These are phyloP conservation scores for Ictalurus furcatus DNA, from an alignment of 2,113 vertebrate species.

Conservation along the genomic window DNA sequence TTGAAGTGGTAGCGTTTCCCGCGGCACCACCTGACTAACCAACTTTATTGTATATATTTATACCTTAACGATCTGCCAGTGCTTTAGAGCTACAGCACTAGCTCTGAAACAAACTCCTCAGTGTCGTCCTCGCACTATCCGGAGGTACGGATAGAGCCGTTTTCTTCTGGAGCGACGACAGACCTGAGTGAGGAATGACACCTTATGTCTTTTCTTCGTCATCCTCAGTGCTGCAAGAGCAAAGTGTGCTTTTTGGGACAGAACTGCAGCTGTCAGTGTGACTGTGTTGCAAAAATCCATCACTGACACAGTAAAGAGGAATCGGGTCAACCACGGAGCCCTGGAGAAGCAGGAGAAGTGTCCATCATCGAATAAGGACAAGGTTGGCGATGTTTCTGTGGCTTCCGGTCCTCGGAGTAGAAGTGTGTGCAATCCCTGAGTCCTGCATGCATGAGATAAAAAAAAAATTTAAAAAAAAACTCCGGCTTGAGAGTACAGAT, in stretches of 20 bases:
- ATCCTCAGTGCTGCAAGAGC: conserved; percentile 47
- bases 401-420: neutral
- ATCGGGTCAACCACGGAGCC: conserved; percentile 48
- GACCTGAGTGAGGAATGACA: conserved; percentile 62
- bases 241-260: conserved; percentile 50
- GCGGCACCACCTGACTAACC: neutral
- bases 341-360: conserved; percentile 36
- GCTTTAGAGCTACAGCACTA: neutral
- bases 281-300: conserved; percentile 44
- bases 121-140: conserved; percentile 2
- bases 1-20: neutral
- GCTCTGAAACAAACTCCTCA: conserved; percentile 2
- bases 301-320: conserved; percentile 41
- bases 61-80: no score
- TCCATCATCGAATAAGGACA: conserved; percentile 37
- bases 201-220: conserved; percentile 40
- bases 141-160: conserved; percentile 8
- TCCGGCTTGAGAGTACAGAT: neutral
- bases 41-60: no score
- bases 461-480: neutral
- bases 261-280: conserved; percentile 29
- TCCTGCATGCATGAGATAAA: neutral
- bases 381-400: neutral
- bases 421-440: neutral
- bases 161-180: conserved; percentile 49